Conservation (phyloP, 2,888 invertebrate species). For the Ferrisia virgata region DNA sequence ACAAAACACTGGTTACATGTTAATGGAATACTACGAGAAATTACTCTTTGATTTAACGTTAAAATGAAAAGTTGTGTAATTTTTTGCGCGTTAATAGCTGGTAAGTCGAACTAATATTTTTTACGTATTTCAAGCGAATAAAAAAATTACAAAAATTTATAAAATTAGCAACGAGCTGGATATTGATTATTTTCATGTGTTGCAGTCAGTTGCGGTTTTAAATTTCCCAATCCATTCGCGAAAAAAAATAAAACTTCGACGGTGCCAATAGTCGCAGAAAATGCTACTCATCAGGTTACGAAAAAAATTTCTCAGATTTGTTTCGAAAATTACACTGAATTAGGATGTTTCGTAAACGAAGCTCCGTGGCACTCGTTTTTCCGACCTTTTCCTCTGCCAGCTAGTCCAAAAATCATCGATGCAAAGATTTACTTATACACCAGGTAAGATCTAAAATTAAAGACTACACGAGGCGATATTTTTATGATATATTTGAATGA, state of each 20-base stretch:
- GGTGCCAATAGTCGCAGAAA: not conserved
- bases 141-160: too few species aligned
- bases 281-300: not conserved
- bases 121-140: not conserved
- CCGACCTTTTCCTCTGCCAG: constrained; percentile 53
- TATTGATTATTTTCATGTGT: not conserved
- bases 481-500: too few species aligned
- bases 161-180: too few species aligned
- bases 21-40: too few species aligned
- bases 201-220: not conserved
- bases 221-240: not conserved
- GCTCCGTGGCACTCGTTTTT: constrained; percentile 53
- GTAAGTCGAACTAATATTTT: too few species aligned
- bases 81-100: not conserved
- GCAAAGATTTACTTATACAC: constrained; percentile 52
- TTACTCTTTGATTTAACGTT: too few species aligned
- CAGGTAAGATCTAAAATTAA: too few species aligned
- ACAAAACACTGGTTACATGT: too few species aligned
- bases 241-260: not conserved
- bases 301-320: not conserved
- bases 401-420: constrained; percentile 52
- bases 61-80: not conserved
- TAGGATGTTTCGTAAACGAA: constrained; percentile 54
- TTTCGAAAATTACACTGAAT: constrained; percentile 50
- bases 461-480: too few species aligned